Conservation (phyloP, 1,140 invertebrate species). For the Heliconius congener region DNA sequence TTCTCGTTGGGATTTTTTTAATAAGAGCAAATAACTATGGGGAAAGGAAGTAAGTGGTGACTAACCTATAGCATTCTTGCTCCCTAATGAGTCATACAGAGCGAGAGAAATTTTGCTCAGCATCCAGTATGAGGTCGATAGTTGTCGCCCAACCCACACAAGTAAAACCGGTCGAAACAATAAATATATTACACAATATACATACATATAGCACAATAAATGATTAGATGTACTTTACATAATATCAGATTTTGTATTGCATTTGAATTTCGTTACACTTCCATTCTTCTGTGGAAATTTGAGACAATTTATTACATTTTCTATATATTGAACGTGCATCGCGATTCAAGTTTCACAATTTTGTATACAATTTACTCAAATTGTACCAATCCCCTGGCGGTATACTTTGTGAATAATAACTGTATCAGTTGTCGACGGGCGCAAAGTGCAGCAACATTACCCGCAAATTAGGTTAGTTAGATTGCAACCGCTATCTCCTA, state of each 20-base stretch:
- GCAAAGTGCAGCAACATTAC: slow-evolving; percentile 54
- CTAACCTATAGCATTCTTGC: slow-evolving; percentile 10
- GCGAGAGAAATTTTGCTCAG: slow-evolving; percentile 44
- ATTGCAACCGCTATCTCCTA: slow-evolving; percentile 61
- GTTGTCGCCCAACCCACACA: slow-evolving; percentile 47
- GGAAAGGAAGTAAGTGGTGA: neutral
- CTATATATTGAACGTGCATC: slow-evolving; percentile 19
- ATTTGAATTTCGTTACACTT: slow-evolving; percentile 29
- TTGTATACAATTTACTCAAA: slow-evolving; percentile 48
- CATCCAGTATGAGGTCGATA: slow-evolving; percentile 48
- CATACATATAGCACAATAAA: slow-evolving; percentile 37
- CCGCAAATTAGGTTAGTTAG: slow-evolving; percentile 67
- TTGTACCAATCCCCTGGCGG: slow-evolving; percentile 47
- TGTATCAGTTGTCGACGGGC: slow-evolving; percentile 56
- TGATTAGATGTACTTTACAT: slow-evolving; percentile 31
- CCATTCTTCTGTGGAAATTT: slow-evolving; percentile 31
- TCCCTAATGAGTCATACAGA: slow-evolving; percentile 51
- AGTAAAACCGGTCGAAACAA: slow-evolving; percentile 55
- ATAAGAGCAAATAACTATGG: too few relatives aligned
- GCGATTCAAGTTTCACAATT: slow-evolving; percentile 38
- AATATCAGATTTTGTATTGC: slow-evolving; percentile 26
- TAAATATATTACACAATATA: slow-evolving; percentile 34
- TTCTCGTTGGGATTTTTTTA: too few relatives aligned
- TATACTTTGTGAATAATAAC: slow-evolving; percentile 54
- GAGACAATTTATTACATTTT: slow-evolving; percentile 38